Conservation (phyloP, 2,888 invertebrate genomes). For the Tetrapedia diversipes region DNA sequence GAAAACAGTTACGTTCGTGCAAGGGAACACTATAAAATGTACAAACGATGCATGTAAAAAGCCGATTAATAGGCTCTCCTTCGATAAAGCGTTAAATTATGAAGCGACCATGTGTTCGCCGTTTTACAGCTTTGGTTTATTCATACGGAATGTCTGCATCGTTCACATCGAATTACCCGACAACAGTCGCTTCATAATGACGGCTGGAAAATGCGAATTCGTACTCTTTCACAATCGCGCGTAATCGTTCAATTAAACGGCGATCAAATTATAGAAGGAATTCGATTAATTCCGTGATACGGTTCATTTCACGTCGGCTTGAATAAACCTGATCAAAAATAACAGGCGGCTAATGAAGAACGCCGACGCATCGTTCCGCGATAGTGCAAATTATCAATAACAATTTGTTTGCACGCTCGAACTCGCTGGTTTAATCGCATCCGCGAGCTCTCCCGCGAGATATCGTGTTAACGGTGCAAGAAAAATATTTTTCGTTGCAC, state of each 20-base stretch:
- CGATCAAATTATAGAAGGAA: slow-evolving; percentile 18
- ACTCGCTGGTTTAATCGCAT: slow-evolving; percentile 1
- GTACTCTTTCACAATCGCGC: slow-evolving; percentile 1
- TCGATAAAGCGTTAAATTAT: too few relatives aligned
- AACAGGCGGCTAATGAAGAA: slow-evolving; percentile 13
- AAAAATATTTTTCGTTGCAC: slow-evolving; percentile 26
- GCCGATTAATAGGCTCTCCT: too few relatives aligned
- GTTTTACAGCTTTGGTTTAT: background rate
- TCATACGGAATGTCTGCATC: background rate
- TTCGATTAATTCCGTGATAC: slow-evolving; percentile 38
- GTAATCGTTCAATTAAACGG: slow-evolving; percentile 34
- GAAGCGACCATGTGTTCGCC: background rate
- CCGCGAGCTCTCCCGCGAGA: background rate
- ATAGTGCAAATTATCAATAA: slow-evolving; percentile 36
- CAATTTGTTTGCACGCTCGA: slow-evolving; percentile 23
- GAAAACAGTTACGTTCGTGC: too few relatives aligned
- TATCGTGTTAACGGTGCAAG: background rate
- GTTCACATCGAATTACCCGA: slow-evolving; percentile 13
- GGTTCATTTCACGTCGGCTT: slow-evolving; percentile 17
- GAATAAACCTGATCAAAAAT: slow-evolving; percentile 18
- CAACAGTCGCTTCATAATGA: slow-evolving; percentile 6
- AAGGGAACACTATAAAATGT: too few relatives aligned
- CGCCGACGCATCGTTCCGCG: background rate
- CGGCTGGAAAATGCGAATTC: slow-evolving; percentile 12
- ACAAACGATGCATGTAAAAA: too few relatives aligned